Conservation (phyloP, 2,797 vertebrate species). For the Benthosema pterotum region DNA sequence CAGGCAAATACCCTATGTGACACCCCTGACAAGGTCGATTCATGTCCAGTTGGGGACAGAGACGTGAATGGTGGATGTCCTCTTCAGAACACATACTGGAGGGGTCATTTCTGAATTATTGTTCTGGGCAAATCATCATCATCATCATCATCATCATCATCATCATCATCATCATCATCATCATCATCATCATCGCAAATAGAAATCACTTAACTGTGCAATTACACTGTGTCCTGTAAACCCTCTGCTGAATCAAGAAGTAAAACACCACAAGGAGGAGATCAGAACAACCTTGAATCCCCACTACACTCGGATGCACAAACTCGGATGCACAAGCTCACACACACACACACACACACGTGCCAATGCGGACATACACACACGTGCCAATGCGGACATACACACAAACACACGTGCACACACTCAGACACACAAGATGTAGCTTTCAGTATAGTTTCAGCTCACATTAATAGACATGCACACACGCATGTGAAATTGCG, state of each 20-base stretch:
- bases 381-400: slow-evolving; percentile 47
- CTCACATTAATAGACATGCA: too few relatives aligned
- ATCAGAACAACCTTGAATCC: slow-evolving; percentile 70
- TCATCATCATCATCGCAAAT: slow-evolving; percentile 58
- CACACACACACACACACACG: slow-evolving; percentile 16
- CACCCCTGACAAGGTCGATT: too few relatives aligned
- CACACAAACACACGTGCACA: slow-evolving; percentile 16
- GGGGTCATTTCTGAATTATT: slow-evolving; percentile 70
- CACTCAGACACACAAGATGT: background rate
- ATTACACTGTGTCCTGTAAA: slow-evolving; percentile 59
- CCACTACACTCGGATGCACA: slow-evolving; percentile 25
- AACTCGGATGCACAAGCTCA: background rate
- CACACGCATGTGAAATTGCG: too few relatives aligned
- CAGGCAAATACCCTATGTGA: too few relatives aligned
- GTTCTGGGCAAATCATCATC: slow-evolving; percentile 56
- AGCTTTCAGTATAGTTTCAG: too few relatives aligned
- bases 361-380: slow-evolving; percentile 43
- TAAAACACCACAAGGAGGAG: slow-evolving; percentile 61
- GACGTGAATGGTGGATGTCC: slow-evolving; percentile 41
- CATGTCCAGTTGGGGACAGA: slow-evolving; percentile 12
- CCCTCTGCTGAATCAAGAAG: slow-evolving; percentile 69
- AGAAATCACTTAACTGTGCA: slow-evolving; percentile 74
- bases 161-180: background rate
- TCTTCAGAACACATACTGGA: slow-evolving; percentile 51
- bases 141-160: too few relatives aligned